Base-by-base conservation (phyloP, 2,797 vertebrate genomes). In the Betta splendens region DNA sequence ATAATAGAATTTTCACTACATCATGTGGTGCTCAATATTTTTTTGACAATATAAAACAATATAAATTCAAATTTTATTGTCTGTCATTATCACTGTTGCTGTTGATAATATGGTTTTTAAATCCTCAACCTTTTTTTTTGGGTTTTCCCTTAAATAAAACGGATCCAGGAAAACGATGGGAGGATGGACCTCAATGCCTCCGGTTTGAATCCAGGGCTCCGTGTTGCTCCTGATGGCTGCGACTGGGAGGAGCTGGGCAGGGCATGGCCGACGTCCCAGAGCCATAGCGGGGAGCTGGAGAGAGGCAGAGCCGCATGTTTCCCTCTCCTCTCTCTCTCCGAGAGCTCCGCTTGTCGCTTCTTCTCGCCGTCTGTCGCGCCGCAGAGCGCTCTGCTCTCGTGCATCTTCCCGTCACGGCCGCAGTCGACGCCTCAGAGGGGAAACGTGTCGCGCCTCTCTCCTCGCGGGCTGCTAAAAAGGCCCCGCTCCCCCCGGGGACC, bases 291-390 rank as follows among this genome's bases (percentile, higher is more conserved):
- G 84, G 74, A 80, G 64, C 72, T 72, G 66, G 79, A 76, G 64
- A 84, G 72, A 85, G 85, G 75, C 79, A 75, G 83, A 74, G 32
- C 78, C 83, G 83, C 82, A 71, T 85, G 85, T 69, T 80, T 76
- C 86, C 84, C 82, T 74, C 71, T 85, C 72, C 76, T 78, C 75
- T 75, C 76, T 78, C 75, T 75, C 73, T 84, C 60, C 78, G 74
- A 84, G 81, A 53, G 71, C 83, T 64, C 84, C 78, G 81, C 86
- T 88, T 88, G 84, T 85, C 79, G 39, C 80, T 81, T 45, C 60
- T 83, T 69, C 66, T 81, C 80, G 57, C 84, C 81, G 81, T 87
- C 87, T 91, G 89, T 88, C 83, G 85, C 76, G 9, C 79, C 70
- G 35, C 80, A 60, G 69, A 78, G 72, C 35, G 66, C n/a, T 77